Evolutionary conservation across 2,113 vertebrate genomes (phyloP).

Genomic region (Physeter macrocephalus): DNA sequence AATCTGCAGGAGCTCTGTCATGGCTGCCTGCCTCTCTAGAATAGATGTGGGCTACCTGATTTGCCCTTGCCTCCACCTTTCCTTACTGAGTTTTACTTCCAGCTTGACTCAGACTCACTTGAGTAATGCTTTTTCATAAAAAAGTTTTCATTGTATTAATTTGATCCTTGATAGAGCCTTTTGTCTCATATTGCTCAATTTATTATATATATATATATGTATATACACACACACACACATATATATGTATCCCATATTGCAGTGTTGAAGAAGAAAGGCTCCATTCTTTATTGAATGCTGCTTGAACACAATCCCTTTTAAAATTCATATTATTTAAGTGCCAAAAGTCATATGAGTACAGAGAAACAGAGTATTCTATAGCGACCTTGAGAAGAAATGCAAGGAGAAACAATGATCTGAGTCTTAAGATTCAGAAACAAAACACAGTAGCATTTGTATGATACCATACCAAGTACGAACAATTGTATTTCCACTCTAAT

Average conservation of each 20-base stretch:
- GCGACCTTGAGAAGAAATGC: neutral
- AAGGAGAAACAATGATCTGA: neutral
- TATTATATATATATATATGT: neutral
- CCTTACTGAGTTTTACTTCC: neutral
- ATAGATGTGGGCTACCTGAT: accelerated
- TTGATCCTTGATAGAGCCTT: neutral
- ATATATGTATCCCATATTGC: accelerated
- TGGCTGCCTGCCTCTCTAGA: accelerated
- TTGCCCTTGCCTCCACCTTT: no score
- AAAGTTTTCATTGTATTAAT: neutral
- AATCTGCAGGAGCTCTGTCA: no score
- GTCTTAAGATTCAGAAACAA: neutral
- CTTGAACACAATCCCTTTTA: neutral
- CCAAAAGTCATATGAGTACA: neutral
- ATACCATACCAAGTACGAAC: neutral
- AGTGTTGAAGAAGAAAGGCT: neutral
- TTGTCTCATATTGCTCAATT: neutral
- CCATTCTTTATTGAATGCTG: neutral
- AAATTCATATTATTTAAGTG: neutral
- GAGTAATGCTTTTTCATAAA: neutral
- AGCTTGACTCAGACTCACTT: neutral
- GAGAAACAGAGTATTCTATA: neutral
- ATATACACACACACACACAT: neutral
- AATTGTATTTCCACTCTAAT: neutral
- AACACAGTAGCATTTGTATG: neutral